These are phyloP conservation scores for Argynnis bischoffii DNA, from an alignment of 2,888 invertebrate species.

Conservation along the genomic window DNA sequence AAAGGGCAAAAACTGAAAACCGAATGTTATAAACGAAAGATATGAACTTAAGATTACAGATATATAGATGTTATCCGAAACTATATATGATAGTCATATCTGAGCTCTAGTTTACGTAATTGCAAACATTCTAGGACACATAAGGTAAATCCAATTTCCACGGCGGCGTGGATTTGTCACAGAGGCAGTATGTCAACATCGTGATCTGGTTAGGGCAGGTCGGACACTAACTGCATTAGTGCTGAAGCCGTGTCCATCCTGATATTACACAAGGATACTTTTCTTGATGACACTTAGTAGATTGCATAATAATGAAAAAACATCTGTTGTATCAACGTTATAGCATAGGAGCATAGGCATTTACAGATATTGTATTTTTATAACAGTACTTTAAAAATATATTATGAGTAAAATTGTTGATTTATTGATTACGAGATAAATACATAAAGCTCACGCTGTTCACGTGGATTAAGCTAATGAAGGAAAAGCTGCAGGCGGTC, in stretches of 20 bases:
- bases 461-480: slow-evolving; percentile 7
- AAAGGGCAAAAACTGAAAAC: too few species aligned
- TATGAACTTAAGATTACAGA: too few species aligned
- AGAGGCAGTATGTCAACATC: slow-evolving; percentile 13
- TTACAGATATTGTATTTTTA: too few species aligned
- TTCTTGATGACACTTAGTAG: too few species aligned
- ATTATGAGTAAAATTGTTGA: too few species aligned
- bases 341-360: too few species aligned
- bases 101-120: not conserved
- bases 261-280: not conserved
- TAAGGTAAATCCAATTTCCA: slow-evolving; percentile 21
- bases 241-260: slow-evolving; percentile 18
- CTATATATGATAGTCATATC: too few species aligned
- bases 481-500: slow-evolving; percentile 10
- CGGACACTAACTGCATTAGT: slow-evolving; percentile 22
- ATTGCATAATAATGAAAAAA: too few species aligned
- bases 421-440: not conserved
- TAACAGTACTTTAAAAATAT: too few species aligned
- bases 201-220: slow-evolving; percentile 22
- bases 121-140: slow-evolving; percentile 2
- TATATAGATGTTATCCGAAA: too few species aligned
- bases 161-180: not conserved
- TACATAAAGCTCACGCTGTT: slow-evolving; percentile 12
- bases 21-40: too few species aligned
- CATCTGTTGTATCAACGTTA: too few species aligned